Conservation (phyloP, 2,888 invertebrate genomes). For the Endotricha flammealis region DNA sequence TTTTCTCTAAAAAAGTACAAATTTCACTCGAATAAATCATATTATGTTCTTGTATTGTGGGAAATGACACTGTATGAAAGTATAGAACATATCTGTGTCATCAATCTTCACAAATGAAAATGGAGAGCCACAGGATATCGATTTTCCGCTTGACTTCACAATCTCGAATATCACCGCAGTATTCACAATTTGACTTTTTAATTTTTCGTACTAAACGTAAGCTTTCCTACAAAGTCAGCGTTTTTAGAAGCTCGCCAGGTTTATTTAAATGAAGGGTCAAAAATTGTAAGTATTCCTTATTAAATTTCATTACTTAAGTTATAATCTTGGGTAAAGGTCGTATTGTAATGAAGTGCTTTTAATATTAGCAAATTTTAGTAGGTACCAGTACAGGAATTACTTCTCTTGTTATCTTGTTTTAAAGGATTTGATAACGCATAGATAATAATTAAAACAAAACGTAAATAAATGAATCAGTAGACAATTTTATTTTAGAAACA, state of each 20-base stretch:
- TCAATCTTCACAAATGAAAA: constrained; percentile 50
- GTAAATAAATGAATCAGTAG: too few species aligned
- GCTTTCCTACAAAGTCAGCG: constrained; percentile 23
- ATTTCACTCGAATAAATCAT: too few species aligned
- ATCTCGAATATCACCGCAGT: constrained; percentile 38
- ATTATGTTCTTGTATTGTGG: too few species aligned
- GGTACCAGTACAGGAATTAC: too few species aligned
- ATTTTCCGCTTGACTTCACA: constrained; percentile 55
- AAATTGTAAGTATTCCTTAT: constrained; percentile 8
- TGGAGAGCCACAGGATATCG: constrained; percentile 61
- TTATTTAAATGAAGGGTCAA: constrained; percentile 7
- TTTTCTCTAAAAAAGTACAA: too few species aligned
- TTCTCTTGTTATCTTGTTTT: too few species aligned
- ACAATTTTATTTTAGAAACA: too few species aligned
- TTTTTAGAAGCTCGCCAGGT: constrained; percentile 20
- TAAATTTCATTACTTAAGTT: constrained; percentile 2
- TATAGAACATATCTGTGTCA: too few species aligned
- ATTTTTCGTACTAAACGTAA: constrained; percentile 26
- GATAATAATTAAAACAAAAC: too few species aligned
- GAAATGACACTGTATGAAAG: too few species aligned
- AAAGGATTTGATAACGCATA: too few species aligned
- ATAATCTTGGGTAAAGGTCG: neutral
- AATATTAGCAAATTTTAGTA: too few species aligned
- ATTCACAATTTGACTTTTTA: constrained; percentile 49
- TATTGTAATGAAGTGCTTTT: neutral